Evolutionary conservation across 2,797 vertebrate species (phyloP), one percentile per base, ranked within the genome.

Genomic region (Hypotaenidia okinawae): DNA sequence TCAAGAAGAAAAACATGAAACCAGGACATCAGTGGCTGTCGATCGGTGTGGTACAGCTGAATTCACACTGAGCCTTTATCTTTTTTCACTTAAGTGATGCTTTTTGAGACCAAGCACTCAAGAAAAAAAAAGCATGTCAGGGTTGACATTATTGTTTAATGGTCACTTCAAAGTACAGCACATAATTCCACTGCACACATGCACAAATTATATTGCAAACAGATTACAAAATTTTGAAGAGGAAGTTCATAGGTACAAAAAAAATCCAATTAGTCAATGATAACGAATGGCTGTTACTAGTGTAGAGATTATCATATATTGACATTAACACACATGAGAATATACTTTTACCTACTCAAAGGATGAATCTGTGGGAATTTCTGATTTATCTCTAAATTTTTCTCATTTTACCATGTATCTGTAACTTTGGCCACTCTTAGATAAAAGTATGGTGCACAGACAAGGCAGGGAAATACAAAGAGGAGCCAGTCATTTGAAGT

Each of bases 151-250:
- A 5, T 2, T 47, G 6, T 13, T 10, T 30, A 63, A 6, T 4
- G 13, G 23, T 6, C 1, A 0, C 35, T 49, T 78, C 15, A 52
- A 68, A 59, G n/a, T 16, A 32, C 1, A 61, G 0, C 5, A 5
- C 7, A 2, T 3, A 45, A 76, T 22, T 22, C 30, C 21, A 67
- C 30, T 11, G 12, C 11, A 69, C 16, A 43, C 12, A 47, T 0
- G 45, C 27, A 32, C 54, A 75, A 45, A 30, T 18, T 6, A 78
- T 45, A 33, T 1, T 17, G 7, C 25, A 43, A 78, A 59, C 18
- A 39, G 16, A 39, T 25, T 16, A 63, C 7, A 17, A 30, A 93
- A 52, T 2, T 3, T 0, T 1, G 8, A 13, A 72, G 49, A 57
- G 3, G 7, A 70, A 28, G 16, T n/a, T 21, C 55, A 37, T 19